These are phyloP conservation scores for Micromussa lordhowensis DNA, from an alignment of 92 coral and sea anemone species.

Conservation along the genomic window DNA sequence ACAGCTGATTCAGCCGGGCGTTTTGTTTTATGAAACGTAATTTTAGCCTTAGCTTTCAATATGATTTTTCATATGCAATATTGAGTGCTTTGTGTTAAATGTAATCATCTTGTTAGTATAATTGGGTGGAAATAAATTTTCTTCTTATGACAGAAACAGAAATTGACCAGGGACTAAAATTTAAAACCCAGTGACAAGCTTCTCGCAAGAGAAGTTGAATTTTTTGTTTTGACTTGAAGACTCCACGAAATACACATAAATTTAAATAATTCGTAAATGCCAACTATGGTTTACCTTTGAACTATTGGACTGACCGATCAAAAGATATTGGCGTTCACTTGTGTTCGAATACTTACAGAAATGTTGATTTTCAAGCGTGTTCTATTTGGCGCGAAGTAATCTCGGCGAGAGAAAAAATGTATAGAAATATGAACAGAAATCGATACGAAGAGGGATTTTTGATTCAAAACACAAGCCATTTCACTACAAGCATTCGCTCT, in stretches of 20 bases:
- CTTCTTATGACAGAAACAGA: background rate
- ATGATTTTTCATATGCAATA: background rate
- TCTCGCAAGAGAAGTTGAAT: background rate
- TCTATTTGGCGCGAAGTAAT: background rate
- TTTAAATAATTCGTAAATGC: background rate
- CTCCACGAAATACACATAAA: background rate
- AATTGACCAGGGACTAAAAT: background rate
- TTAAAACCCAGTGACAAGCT: background rate
- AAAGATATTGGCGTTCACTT: background rate
- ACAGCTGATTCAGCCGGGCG: background rate
- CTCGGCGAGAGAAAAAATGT: background rate
- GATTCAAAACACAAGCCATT: background rate
- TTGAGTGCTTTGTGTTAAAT: background rate
- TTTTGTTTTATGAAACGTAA: background rate
- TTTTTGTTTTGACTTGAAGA: background rate
- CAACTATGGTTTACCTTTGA: background rate
- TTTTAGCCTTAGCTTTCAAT: background rate
- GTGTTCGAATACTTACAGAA: background rate
- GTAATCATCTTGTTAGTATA: background rate
- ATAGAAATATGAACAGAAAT: background rate
- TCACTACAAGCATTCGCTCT: background rate
- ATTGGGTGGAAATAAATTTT: background rate
- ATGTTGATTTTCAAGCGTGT: background rate
- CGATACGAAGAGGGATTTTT: background rate
- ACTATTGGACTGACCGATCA: background rate